These are phyloP conservation scores for Eleginops maclovinus DNA, from an alignment of 2,113 vertebrate genomes.

Conservation along the genomic window DNA sequence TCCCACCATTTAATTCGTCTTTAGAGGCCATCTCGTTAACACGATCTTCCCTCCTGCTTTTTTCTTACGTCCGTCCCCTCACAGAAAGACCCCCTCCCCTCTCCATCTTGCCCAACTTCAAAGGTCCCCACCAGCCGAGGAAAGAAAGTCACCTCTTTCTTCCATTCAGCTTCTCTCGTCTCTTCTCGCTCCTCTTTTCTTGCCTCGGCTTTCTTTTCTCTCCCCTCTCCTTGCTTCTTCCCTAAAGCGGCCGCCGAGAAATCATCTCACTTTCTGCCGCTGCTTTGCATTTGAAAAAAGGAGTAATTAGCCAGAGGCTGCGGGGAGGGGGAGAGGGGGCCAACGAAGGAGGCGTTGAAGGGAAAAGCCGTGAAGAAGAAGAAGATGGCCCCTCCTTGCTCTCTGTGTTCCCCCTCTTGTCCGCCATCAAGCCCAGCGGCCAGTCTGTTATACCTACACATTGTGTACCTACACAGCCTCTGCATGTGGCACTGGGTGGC, in stretches of 20 bases:
- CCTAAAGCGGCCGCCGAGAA: slow-evolving; percentile 77
- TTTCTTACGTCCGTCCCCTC: slow-evolving; percentile 59
- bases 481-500: not conserved
- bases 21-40: slow-evolving; percentile 87
- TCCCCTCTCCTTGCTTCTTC: slow-evolving; percentile 53
- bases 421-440: slow-evolving; percentile 46
- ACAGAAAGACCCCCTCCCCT: slow-evolving; percentile 45
- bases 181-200: slow-evolving; percentile 68
- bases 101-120: slow-evolving; percentile 78
- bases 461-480: slow-evolving; percentile 7
- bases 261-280: slow-evolving; percentile 86
- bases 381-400: slow-evolving; percentile 40
- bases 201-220: slow-evolving; percentile 69
- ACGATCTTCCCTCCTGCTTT: slow-evolving; percentile 82
- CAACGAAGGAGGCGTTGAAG: slow-evolving; percentile 40
- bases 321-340: slow-evolving; percentile 25
- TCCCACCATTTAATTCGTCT: slow-evolving; percentile 86
- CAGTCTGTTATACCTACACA: slow-evolving; percentile 1
- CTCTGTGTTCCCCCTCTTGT: slow-evolving; percentile 11
- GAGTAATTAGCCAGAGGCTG: slow-evolving; percentile 83
- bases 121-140: slow-evolving; percentile 77
- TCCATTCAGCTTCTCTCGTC: slow-evolving; percentile 71
- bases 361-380: slow-evolving; percentile 29
- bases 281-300: slow-evolving; percentile 87
- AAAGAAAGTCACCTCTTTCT: slow-evolving; percentile 86